Evolutionary conservation across 2,113 vertebrate genomes (phyloP).

Genomic region (Symphodus melops): DNA sequence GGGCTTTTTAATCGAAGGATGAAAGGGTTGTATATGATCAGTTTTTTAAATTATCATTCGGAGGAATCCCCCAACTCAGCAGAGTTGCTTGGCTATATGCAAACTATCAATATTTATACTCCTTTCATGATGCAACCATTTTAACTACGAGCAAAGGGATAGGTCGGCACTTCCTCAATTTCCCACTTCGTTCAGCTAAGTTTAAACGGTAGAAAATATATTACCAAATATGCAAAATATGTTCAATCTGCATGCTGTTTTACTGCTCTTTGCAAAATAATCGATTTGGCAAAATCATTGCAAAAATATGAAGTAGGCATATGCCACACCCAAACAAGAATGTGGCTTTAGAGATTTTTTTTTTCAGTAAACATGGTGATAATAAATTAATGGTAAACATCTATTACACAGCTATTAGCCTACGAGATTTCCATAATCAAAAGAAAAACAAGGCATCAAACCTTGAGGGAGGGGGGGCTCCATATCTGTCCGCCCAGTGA

Average conservation of each 20-base stretch:
- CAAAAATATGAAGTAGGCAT: neutral
- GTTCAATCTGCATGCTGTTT: too few relatives aligned
- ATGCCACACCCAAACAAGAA: slow-evolving; percentile 27
- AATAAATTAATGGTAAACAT: too few relatives aligned
- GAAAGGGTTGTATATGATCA: neutral
- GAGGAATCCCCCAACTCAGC: too few relatives aligned
- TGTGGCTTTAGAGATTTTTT: neutral
- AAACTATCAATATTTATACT: too few relatives aligned
- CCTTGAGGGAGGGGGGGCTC: slow-evolving; percentile 54
- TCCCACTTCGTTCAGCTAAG: slow-evolving; percentile 6
- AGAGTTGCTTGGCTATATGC: too few relatives aligned
- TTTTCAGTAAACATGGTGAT: too few relatives aligned
- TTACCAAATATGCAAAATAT: neutral
- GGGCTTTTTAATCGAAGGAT: slow-evolving; percentile 15
- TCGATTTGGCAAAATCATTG: neutral
- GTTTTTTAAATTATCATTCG: neutral
- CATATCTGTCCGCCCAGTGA: slow-evolving; percentile 49
- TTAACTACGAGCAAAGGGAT: neutral
- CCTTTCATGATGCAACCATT: too few relatives aligned
- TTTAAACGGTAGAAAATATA: neutral
- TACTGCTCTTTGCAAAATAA: neutral
- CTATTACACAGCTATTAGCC: too few relatives aligned
- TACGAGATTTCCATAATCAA: neutral
- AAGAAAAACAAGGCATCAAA: slow-evolving; percentile 30
- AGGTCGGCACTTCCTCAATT: slow-evolving; percentile 6